Evolutionary conservation across 37 sponge, comb jelly and placozoan genomes (phyloP).

Genomic region (Beroe forskalii): DNA sequence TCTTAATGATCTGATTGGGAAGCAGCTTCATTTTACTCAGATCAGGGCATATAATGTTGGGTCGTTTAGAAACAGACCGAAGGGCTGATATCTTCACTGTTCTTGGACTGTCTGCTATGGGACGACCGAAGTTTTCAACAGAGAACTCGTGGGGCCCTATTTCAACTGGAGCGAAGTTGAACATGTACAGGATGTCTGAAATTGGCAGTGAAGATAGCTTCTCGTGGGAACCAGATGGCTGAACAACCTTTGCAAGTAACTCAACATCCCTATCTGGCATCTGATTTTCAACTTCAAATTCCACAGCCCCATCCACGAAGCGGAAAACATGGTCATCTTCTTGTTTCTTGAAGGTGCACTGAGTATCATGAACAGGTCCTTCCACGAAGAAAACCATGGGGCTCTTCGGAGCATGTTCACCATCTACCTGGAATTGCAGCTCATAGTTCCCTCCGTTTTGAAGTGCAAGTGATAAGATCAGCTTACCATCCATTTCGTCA

Average conservation of each 20-base stretch:
- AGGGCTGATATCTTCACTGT: not conserved
- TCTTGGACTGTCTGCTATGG: conserved; percentile 26
- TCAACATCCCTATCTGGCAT: not conserved
- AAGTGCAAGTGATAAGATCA: not conserved
- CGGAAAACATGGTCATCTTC: conserved; percentile 20
- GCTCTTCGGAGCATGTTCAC: conserved; percentile 15
- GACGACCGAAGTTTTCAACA: conserved; percentile 8
- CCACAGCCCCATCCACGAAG: not conserved
- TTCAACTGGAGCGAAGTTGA: not conserved
- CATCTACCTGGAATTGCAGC: conserved; percentile 4
- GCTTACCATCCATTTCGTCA: not conserved
- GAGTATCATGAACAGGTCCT: not conserved
- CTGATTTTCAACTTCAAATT: conserved; percentile 16
- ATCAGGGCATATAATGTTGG: not conserved
- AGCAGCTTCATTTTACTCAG: not conserved
- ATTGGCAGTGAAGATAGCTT: not conserved
- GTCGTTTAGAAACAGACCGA: not conserved
- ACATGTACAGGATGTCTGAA: not conserved
- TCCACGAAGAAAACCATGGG: conserved; percentile 36
- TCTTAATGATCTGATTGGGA: too few species aligned
- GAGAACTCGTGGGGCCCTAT: conserved; percentile 3
- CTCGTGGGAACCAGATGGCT: not conserved
- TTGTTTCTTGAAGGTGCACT: not conserved
- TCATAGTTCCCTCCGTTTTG: conserved; percentile 25
- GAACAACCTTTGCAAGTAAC: not conserved